Evolutionary conservation across 2,113 vertebrate genomes (phyloP).

Genomic region (Bubo bubo): DNA sequence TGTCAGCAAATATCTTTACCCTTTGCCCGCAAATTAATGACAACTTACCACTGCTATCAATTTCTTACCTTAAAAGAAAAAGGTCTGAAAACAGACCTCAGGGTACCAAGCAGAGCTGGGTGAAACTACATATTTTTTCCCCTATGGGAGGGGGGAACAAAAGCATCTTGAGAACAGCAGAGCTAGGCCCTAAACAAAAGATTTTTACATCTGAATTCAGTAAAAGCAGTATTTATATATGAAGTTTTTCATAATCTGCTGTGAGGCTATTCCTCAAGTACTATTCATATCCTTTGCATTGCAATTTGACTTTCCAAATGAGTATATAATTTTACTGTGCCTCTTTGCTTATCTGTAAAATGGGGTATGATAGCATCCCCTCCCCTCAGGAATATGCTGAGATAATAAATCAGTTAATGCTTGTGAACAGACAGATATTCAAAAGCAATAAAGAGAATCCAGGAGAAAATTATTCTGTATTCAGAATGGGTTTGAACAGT

Average conservation of each 20-base stretch:
- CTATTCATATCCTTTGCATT: background rate
- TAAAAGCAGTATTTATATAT: background rate
- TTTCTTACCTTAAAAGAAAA: background rate
- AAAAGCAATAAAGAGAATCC: background rate
- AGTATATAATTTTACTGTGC: background rate
- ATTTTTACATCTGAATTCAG: background rate
- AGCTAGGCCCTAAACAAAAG: background rate
- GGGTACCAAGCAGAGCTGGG: background rate
- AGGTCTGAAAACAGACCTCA: background rate
- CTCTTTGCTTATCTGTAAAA: background rate
- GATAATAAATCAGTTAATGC: background rate
- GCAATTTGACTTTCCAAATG: background rate
- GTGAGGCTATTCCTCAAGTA: background rate
- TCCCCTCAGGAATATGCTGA: background rate
- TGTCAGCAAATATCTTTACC: background rate
- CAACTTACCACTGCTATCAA: background rate
- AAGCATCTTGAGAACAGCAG: background rate
- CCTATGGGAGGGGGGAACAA: too few relatives aligned
- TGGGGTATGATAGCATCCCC: background rate
- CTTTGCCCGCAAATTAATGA: background rate
- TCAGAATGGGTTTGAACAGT: background rate
- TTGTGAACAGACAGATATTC: background rate
- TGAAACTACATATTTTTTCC: background rate
- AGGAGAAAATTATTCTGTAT: background rate
- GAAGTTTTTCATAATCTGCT: background rate